Base-by-base conservation (phyloP, 2,797 vertebrate species). In the Falco biarmicus region DNA sequence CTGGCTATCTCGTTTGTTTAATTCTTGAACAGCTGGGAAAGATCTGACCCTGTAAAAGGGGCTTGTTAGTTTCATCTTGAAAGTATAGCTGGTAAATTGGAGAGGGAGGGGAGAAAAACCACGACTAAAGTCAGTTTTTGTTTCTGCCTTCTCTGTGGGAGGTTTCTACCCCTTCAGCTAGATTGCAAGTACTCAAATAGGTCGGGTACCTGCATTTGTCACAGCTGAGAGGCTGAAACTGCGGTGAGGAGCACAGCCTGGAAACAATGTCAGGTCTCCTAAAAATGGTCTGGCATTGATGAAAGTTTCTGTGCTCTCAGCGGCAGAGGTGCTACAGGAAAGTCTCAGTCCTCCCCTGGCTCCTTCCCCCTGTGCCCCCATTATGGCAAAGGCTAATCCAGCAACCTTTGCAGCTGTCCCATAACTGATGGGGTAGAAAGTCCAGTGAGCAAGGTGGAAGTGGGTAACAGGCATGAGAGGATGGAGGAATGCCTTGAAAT, bases 131-230 rank as follows among this genome's bases (percentile, higher is more conserved):
- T 79, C 54, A 32, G 57, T 57, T 90, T 41, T 84, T 81, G 32
- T 69, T 95, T 82, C 69, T 95, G 74, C 61, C 70, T 86, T 64
- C 45, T 83, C 29, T 50, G 82, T 74, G 70, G 77, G 91, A 70
- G 70, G 47, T 76, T 91, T 93, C 75, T 89, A 41, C 25, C 57
- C 50, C 41, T 89, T 90, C 37, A 53, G 74, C 32, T 57, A 39
- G 10, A 65, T 54, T 18, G 31, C 14, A 31, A 83, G 54, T 34
- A 6, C 70, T 79, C 66, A 13, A 8, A 64, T 69, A 69, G 64
- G 37, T 78, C 66, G 53, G 60, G 65, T 68, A 45, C 41, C 80
- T 84, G 65, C 37, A 20, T 51, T 10, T 81, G 90, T 53, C 61
- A 60, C n/a, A 75, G 53, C 64, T 43, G 61, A 71, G 89, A 57